These are phyloP conservation scores for Rana temporaria DNA, from an alignment of 2,113 vertebrate species.

Conservation along the genomic window DNA sequence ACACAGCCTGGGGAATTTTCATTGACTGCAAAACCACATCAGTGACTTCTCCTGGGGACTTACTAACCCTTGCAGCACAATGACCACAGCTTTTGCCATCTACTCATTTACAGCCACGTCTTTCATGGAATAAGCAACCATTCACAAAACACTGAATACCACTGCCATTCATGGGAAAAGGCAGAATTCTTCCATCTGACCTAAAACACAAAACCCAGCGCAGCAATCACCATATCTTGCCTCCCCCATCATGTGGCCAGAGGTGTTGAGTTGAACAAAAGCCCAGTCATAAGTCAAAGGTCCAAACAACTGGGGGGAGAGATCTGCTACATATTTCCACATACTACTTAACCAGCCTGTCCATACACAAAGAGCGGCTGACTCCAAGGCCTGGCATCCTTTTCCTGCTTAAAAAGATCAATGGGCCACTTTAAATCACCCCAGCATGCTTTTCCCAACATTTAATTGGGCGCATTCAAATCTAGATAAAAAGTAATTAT, in stretches of 20 bases:
- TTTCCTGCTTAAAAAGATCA: neutral
- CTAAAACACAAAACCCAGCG: slow-evolving; percentile 26
- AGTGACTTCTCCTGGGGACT: slow-evolving; percentile 24
- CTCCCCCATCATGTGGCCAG: slow-evolving; percentile 15
- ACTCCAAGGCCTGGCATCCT: neutral
- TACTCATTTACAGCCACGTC: slow-evolving; percentile 26
- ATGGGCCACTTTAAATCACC: neutral
- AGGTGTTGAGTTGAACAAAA: slow-evolving; percentile 17
- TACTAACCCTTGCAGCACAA: slow-evolving; percentile 34
- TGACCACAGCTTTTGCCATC: slow-evolving; percentile 15
- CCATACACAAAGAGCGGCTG: neutral
- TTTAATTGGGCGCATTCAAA: neutral
- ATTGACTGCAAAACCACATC: slow-evolving; percentile 26
- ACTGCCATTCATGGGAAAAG: slow-evolving; percentile 38
- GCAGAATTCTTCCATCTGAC: slow-evolving; percentile 42
- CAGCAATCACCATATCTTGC: neutral
- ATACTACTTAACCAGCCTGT: neutral
- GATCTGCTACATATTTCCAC: neutral
- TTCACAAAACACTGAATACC: slow-evolving; percentile 30
- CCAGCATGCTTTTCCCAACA: neutral
- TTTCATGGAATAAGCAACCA: slow-evolving; percentile 32
- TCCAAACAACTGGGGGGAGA: slow-evolving; percentile 21
- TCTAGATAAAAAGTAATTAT: neutral
- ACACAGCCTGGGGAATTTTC: slow-evolving; percentile 10
- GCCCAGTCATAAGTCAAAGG: slow-evolving; percentile 26